Base-by-base conservation (phyloP, 2,113 vertebrate species). In the Pomatorhinus ruficollis region DNA sequence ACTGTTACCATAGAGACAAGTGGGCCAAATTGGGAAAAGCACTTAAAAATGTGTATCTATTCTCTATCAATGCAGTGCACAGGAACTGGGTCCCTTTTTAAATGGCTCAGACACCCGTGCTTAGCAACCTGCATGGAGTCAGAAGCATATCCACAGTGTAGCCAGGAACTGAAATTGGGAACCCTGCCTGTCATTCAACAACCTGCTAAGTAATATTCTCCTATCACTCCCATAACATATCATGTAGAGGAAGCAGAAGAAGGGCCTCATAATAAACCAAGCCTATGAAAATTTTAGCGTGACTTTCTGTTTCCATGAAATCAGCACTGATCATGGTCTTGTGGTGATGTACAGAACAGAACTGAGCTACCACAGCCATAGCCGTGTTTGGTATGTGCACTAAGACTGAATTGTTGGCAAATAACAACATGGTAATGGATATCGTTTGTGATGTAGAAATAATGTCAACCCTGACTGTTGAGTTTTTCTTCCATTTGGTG, bases 401-500 rank as follows among this genome's bases (percentile, higher is more conserved):
- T 84, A 66, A 57, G 2, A 6, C 33, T 77, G 60, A 96, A 75
- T 85, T 89, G 35, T 53, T 63, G 28, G 78, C 88, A 95, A 77
- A 83, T 37, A 83, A 15, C 56, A 45, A 45, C 45, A 45, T 83
- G 40, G 35, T 82, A 94, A 88, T 74, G 75, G 66, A 77, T 89
- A 39, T 65, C 83, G 30, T 52, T 30, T 59, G 20, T 21, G 77
- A 92, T 91, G 90, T 90, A 90, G 86, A 94, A 97, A 93, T 79
- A 81, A 54, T 47, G 40, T 96, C 87, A 96, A 87, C 83, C 76
- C 61, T 90, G 52, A 65, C 47, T 92, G 3, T 44, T 96, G 64
- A 42, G 42, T 64, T 93, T 93, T 96, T 61, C 54, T 95, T 97
- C 87, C 61, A 77, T 87, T 97, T 86, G 39, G 23, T 81, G 8